Evolutionary conservation across 2,113 vertebrate species (phyloP).

Genomic region (Candoia aspera): DNA sequence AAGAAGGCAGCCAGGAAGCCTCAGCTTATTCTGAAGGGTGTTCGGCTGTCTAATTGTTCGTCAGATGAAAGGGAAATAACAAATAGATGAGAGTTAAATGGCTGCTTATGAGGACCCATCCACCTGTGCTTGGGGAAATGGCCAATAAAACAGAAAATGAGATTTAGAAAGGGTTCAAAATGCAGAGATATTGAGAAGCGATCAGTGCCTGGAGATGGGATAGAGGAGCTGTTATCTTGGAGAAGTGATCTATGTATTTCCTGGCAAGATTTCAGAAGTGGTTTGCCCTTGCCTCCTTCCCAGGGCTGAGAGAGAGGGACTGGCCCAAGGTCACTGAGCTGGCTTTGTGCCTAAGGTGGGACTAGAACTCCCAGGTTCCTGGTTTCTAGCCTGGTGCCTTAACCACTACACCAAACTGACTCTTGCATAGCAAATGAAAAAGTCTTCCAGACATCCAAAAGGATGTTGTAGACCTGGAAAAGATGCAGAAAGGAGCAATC

Average conservation of each 20-base stretch:
- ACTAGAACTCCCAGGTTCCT: too few relatives aligned
- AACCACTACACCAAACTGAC: too few relatives aligned
- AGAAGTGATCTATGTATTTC: not conserved
- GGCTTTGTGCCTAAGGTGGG: not conserved
- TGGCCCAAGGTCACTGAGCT: not conserved
- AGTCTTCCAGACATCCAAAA: too few relatives aligned
- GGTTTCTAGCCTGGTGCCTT: too few relatives aligned
- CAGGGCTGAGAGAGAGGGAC: not conserved
- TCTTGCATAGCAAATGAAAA: too few relatives aligned
- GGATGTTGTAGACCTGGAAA: too few relatives aligned
- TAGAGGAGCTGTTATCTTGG: not conserved
- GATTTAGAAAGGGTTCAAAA: slow-evolving; percentile 1
- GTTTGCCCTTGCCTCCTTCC: not conserved
- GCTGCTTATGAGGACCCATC: not conserved
- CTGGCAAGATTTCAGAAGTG: not conserved
- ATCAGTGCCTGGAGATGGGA: not conserved
- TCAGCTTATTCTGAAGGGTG: not conserved
- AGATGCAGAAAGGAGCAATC: too few relatives aligned
- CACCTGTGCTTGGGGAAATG: not conserved
- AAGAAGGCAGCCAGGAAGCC: not conserved
- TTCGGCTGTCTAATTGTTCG: slow-evolving; percentile 13
- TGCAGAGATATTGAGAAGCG: not conserved
- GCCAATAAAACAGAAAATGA: slow-evolving; percentile 18
- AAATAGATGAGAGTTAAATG: slow-evolving; percentile 7
- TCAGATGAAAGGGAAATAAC: not conserved